Conservation (phyloP, 1,140 invertebrate species). For the Tetramorium simillimum region DNA sequence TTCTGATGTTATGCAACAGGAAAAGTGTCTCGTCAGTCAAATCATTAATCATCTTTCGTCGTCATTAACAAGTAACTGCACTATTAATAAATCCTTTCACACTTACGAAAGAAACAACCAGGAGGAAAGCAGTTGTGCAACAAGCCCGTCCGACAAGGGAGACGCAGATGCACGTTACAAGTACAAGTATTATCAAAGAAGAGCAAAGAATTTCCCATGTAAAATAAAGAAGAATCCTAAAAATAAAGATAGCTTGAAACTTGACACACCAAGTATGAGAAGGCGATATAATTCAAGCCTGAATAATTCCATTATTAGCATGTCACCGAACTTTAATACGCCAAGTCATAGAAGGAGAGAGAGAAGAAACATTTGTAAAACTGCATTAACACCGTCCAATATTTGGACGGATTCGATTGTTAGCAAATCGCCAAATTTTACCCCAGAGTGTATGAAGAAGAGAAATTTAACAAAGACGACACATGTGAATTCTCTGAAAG, state of each 20-base stretch:
- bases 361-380: slow-evolving; percentile 11
- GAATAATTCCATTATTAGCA: slow-evolving; percentile 73
- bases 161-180: neutral
- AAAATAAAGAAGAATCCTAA: slow-evolving; percentile 33
- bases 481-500: slow-evolving; percentile 1
- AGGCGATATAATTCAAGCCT: neutral
- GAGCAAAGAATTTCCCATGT: neutral
- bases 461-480: slow-evolving; percentile 7
- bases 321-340: slow-evolving; percentile 74
- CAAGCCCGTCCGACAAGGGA: neutral
- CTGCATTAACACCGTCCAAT: slow-evolving; percentile 2
- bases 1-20: slow-evolving; percentile 60
- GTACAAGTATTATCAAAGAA: neutral
- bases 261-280: neutral
- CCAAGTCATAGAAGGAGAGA: slow-evolving; percentile 38
- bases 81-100: slow-evolving; percentile 24
- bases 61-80: slow-evolving; percentile 64
- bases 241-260: slow-evolving; percentile 17
- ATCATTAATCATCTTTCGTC: slow-evolving; percentile 77
- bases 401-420: slow-evolving; percentile 53
- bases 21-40: slow-evolving; percentile 72
- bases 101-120: slow-evolving; percentile 27
- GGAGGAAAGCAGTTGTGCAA: slow-evolving; percentile 18
- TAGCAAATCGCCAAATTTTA: slow-evolving; percentile 64
- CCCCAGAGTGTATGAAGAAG: neutral